Evolutionary conservation across 35 echinoderm and acorn worm genomes (phyloP), one percentile per base, ranked within the genome.

Genomic region (Holothuria glaberrima): DNA sequence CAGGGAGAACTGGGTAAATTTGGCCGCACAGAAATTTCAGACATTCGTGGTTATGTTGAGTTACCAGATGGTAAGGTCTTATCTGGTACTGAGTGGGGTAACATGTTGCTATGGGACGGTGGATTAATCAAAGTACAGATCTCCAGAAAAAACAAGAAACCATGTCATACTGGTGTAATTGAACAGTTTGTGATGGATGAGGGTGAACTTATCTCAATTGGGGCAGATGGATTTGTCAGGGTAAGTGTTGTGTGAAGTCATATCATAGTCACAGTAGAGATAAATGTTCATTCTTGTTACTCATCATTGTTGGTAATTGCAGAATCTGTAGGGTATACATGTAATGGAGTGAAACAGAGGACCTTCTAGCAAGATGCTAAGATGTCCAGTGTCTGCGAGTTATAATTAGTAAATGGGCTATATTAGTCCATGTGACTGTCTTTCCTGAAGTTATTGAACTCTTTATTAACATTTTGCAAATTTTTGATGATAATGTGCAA

Each of bases 131-230:
- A 95, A 83, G 93, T 95, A 0, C 89, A 95, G 91, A 93, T 95
- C 19, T 27, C 86, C 12, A 83, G 93, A 14, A 99, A 99, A 80
- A 87, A 92, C 59, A 99, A 93, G 86, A 99, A 99, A 52, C 14
- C 84, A 12, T 99, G 97, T 52, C 97, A 99, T 70, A 60, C 44
- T 18, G 97, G 97, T 17, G 67, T 48, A 25, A 99, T 99, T 71
- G 97, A 99, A 48, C 97, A 99, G 91, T 99, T 99, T 93, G 91
- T 95, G 2, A 99, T 99, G 97, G 97, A 99, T 86, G 96, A 98
- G 25, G 97, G 97, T 3, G 97, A 99, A 48, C 44, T 95, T 20
- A 92, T 99, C n/a, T 95, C 93, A 9, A 99, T 99, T 52, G 97
- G 97, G 74, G 97, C 93, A 77, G 97, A 99, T 89, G 93, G 97